A percentile compares a stretch with the other conserved stretches of the same genome.
Evolutionary conservation across 2,888 invertebrate species (phyloP).

Genomic region (Terebella lapidaria): DNA sequence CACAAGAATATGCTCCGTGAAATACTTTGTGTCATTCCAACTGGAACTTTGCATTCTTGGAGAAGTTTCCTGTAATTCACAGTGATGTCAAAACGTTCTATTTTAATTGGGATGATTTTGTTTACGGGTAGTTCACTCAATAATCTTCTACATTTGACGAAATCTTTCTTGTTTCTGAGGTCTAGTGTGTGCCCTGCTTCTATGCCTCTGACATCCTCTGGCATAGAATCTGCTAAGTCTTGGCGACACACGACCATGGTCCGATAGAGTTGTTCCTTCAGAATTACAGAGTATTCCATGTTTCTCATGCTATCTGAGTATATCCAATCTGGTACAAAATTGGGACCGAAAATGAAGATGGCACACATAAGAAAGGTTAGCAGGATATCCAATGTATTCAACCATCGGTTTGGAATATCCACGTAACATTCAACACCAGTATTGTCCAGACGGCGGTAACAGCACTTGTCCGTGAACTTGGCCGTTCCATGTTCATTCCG

Average conservation of each 20-base stretch:
- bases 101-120: conserved; percentile 17
- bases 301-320: conserved; percentile 17
- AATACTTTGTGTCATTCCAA: conserved; percentile 18
- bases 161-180: conserved; percentile 12
- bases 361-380: conserved; percentile 36
- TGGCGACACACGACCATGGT: conserved; percentile 11
- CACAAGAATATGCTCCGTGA: conserved; percentile 21
- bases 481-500: conserved; percentile 11
- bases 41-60: conserved; percentile 22
- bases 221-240: background rate
- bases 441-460: conserved; percentile 4
- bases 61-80: conserved; percentile 24
- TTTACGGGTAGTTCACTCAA: conserved; percentile 15
- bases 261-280: conserved; percentile 25
- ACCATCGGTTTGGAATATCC: conserved; percentile 31
- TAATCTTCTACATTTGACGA: conserved; percentile 13
- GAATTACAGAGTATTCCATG: conserved; percentile 32
- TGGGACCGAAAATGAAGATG: conserved; percentile 41
- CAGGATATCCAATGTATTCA: conserved; percentile 39
- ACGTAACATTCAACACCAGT: conserved; percentile 8
- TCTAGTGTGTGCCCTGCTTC: conserved; percentile 13
- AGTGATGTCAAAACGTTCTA: conserved; percentile 19
- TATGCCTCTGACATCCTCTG: conserved; percentile 8
- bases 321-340: conserved; percentile 35
- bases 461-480: conserved; percentile 24